Base-by-base conservation (phyloP, 2,113 vertebrate genomes). In the Alosa alosa region DNA sequence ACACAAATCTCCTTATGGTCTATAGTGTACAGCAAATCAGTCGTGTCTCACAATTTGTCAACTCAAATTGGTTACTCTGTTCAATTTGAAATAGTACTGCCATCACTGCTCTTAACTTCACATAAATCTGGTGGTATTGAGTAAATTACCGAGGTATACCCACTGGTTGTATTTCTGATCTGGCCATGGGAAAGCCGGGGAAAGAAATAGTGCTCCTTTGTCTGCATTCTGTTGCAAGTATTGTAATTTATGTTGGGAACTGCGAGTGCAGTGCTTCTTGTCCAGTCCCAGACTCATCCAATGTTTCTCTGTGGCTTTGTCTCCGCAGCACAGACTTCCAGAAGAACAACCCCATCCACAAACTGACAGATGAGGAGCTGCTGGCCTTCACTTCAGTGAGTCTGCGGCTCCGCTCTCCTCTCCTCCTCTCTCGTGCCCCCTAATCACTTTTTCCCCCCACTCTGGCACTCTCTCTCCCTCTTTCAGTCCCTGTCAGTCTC, bases 271-370 rank as follows among this genome's bases (percentile, higher is more conserved):
- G 72, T 36, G 36, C 11, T 36, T 15, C 11, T 36, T 8, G n/a
- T 68, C 64, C 10, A 13, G 31, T 31, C 72, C 4, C 15, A 47
- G 57, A 82, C 20, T 83, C 39, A 84, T 46, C 64, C 46, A 64
- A 22, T 57, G 86, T 87, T 88, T 85, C 93, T 44, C 82, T 91
- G 50, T 50, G 45, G 0, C 57, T 39, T 88, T 91, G 18, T 90
- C 46, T 91, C 64, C 91, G 84, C 95, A 99, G 98, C 93, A 95
- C 93, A 52, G 95, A 99, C 92, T 97, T 98, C 90, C 96, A 97
- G 87, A 99, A 96, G 94, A 99, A 97, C 90, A 99, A 97, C 87
- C 98, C 98, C 15, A 94, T 97, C 47, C 97, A 99, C 94, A 98
- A 96, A 72, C 94, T 99, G 88, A 99, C 98, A 15, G 96, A 96